Base-by-base conservation (phyloP, 2,888 invertebrate species). In the Cephus pulcher region DNA sequence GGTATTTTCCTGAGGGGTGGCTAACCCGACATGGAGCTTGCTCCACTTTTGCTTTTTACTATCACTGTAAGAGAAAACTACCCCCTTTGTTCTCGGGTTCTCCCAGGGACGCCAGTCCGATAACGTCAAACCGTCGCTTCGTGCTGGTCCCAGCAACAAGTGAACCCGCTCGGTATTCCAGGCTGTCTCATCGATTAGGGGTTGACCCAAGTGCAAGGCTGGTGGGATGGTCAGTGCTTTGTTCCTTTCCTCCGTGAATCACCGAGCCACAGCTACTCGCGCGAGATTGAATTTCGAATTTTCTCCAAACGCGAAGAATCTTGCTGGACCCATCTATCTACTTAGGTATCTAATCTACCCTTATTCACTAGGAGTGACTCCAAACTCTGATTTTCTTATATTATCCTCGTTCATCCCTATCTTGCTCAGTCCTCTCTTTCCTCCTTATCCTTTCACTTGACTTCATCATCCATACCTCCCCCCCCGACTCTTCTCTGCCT, bases 111-210 rank as follows among this genome's bases (percentile, higher is more conserved):
- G 23, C 56, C 23, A 56, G 56, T 23, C 56, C 23, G 56, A 56
- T 56, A 56, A 56, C 56, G 56, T 56, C 56, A 56, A 56, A 56
- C 56, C 56, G 56, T 56, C 56, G 56, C 56, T 23, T 56, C 23
- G 56, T 23, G 23, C 56, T 56, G 56, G 56, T 12, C 32, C 32
- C 71, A 71, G 71, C 71, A 71, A 71, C 71, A 71, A 71, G 71
- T 71, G 71, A 56, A 56, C 56, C 56, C 23, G 56, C 56, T 56
- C 56, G 56, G 56, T 56, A 56, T 56, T 56, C 56, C 56, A 56
- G 56, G 56, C 56, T 56, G 56, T 56, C 56, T 56, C 56, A 56
- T 56, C 56, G 56, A 56, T 56, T 56, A 56, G 56, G 56, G 56
- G 56, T 23, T 56, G 56, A 56, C 56, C 56, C 56, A 15, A 56